Evolutionary conservation across 2,888 invertebrate species (phyloP).

Genomic region (Philereme vetulata): DNA sequence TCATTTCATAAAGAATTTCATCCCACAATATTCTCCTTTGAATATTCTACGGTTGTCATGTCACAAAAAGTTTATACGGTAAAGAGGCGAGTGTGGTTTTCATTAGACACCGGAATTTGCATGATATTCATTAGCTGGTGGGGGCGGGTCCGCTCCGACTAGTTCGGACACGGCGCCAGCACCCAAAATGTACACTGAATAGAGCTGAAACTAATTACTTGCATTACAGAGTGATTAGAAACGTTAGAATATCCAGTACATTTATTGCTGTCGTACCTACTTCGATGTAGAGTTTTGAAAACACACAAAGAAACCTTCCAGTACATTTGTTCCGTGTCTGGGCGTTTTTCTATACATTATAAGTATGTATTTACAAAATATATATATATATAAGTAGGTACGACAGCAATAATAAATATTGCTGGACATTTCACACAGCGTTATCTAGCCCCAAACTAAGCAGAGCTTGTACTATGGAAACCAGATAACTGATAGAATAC

Average conservation of each 20-base stretch:
- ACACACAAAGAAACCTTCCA: too few species aligned
- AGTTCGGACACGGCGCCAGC: conserved; percentile 25
- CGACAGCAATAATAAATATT: too few species aligned
- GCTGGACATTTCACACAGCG: too few species aligned
- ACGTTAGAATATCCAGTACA: conserved; percentile 13
- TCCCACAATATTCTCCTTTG: conserved; percentile 36
- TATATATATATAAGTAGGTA: too few species aligned
- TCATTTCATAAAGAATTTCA: conserved; percentile 31
- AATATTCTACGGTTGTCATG: conserved; percentile 41
- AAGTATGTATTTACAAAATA: too few species aligned
- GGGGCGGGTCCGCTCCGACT: conserved; percentile 46
- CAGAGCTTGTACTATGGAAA: too few species aligned
- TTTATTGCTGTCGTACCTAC: too few species aligned
- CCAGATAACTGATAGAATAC: too few species aligned
- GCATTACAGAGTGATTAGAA: conserved; percentile 27
- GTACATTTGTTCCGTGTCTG: too few species aligned
- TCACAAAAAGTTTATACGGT: conserved; percentile 49
- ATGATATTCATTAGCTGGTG: conserved; percentile 73
- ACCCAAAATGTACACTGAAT: conserved; percentile 25
- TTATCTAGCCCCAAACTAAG: too few species aligned
- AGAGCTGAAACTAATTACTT: conserved; percentile 31
- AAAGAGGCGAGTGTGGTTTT: conserved; percentile 64
- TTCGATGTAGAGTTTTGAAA: too few species aligned
- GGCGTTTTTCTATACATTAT: too few species aligned
- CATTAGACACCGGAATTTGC: conserved; percentile 74